Evolutionary conservation across 2,888 invertebrate genomes (phyloP), one percentile per base, ranked within the genome.

Genomic region (Apamea sordens): DNA sequence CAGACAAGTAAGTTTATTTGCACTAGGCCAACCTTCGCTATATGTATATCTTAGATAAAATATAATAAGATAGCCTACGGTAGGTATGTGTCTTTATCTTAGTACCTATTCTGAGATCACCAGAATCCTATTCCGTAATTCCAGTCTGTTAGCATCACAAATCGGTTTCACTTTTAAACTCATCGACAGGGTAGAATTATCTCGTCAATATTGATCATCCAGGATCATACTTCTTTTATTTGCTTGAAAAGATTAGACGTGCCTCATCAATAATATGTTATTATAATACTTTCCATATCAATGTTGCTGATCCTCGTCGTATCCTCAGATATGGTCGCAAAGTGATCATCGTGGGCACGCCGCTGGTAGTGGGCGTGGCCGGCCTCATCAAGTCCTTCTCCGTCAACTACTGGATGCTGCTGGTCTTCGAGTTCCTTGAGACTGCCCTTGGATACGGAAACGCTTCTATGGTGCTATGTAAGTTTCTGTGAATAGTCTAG

Each of bases 361-460:
- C 96, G 1, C 90, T 97, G 44, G 92, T 97, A 83, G 97, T 98
- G 65, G 97, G 97, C 11, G 88, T 97, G 65, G 96, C 97, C 67
- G 98, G 98, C 7, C 92, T 98, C 71, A 93, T 97, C 47, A 97
- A 98, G 91, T 98, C 98, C 0, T 98, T 98, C 91, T 97, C 98
- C 36, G 96, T 97, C 59, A 97, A 97, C 91, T 98, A 98, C 92
- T 96, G 97, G 93, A 97, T 97, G 97, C 98, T 98, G 89, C 91
- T 98, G 63, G 91, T 97, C 32, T 97, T 98, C 69, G 98, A 98
- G 94, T 98, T 98, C 89, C 91, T 98, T n/a, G 98, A 98, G 91
- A 98, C 98, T 0, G 96, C 97, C 15, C 96, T 98, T 36, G 98
- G 98, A 0, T 97, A 97, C 85, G 96, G 96, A 13, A 97, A 96